Evolutionary conservation across 2,888 invertebrate genomes (phyloP), one percentile per base, ranked within the genome.

Genomic region (Pyrocoelia pectoralis): DNA sequence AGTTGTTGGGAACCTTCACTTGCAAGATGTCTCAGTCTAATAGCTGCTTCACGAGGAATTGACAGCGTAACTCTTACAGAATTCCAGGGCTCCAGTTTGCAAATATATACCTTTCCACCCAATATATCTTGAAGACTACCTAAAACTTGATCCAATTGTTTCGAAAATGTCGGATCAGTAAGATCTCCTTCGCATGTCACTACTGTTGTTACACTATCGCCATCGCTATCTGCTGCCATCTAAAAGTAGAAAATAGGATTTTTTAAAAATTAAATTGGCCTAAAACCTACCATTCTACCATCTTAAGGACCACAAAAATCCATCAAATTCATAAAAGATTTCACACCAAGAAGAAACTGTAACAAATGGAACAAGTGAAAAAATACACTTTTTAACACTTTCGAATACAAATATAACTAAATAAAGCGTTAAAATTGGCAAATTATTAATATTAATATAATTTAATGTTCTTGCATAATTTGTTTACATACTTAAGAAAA

Each of bases 41-140:
- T 86, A 79, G 97, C 97, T 79, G 97, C 97, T 84, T 97, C 97
- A 81, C 93, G 91, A 77, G 97, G 97, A 86, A 98, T 95, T 81
- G 95, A 95, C 87, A 98, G 91, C 84, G 97, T 97, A 82, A 98
- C 96, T 83, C 95, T 91, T 76, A 98, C 97, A 76, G 96, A 95
- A 86, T 97, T 96, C 96, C 96, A 98, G 87, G 97, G 97, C 88
- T 97, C 97, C 85, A 96, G 89, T 82, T 92, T 92, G 78, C 87
- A 86, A 72, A 92, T 86, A 79, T 85, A 85, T 75, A 90, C 81
- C 75, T 83, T 83, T 72, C 72, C 74, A 68, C 80, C 80, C 72
- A 95, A 88, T 81, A 94, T 86, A 82, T 87, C 85, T 82, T 92
- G 89, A 78, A 95, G 87, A 79, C 89, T 89, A 78, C 88, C 87